These are phyloP conservation scores for Hybos culiciformis DNA, from an alignment of 2,888 invertebrate species.

Conservation along the genomic window DNA sequence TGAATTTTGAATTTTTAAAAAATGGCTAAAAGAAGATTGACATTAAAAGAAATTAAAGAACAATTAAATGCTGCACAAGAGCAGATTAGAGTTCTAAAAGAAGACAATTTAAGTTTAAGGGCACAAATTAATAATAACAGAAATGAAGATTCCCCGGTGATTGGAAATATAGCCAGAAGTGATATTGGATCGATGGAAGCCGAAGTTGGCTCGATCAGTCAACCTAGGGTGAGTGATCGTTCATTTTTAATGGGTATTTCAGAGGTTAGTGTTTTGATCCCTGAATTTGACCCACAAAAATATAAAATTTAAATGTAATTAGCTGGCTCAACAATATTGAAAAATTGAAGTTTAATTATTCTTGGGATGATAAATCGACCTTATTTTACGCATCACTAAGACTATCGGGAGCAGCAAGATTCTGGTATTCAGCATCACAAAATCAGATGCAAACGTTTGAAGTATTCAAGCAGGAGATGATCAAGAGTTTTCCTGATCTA, in stretches of 20 bases:
- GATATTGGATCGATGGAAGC: too few species aligned
- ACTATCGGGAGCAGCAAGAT: background rate
- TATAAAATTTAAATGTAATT: background rate
- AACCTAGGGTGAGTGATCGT: too few species aligned
- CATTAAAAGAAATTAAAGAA: too few species aligned
- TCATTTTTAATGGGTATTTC: background rate
- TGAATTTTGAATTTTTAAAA: too few species aligned
- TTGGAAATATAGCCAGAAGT: too few species aligned
- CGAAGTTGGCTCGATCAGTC: too few species aligned
- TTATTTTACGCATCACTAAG: slow-evolving; percentile 3
- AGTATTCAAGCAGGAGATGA: background rate
- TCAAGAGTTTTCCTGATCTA: background rate
- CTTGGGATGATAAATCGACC: background rate
- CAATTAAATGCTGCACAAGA: too few species aligned
- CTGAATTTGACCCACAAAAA: background rate
- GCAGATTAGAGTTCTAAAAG: too few species aligned
- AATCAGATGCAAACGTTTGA: background rate
- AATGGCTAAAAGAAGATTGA: too few species aligned
- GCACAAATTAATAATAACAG: too few species aligned
- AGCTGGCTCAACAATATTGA: background rate
- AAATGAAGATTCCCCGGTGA: too few species aligned
- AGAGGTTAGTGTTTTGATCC: background rate
- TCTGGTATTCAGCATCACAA: background rate
- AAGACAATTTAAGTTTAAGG: too few species aligned
- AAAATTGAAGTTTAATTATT: background rate